These are phyloP conservation scores for Drosophila algonquin DNA, from an alignment of 2,888 invertebrate genomes.

Conservation along the genomic window DNA sequence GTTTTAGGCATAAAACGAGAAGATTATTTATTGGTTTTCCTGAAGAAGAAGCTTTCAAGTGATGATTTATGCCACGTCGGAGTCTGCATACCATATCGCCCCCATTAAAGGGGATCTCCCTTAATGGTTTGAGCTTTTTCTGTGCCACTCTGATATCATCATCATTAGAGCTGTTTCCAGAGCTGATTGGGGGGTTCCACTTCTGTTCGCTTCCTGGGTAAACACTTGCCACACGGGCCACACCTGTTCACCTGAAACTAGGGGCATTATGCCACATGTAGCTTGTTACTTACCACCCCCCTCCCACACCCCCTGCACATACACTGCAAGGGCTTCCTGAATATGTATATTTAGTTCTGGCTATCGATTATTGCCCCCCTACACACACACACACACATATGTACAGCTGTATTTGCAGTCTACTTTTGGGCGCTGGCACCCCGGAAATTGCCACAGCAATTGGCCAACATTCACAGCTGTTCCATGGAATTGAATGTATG, in stretches of 20 bases:
- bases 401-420: conserved; percentile 26
- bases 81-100: background rate
- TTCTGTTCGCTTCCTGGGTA: conserved; percentile 2
- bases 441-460: conserved; percentile 37
- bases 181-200: background rate
- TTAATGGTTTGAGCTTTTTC: background rate
- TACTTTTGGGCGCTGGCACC: conserved; percentile 53
- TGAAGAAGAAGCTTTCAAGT: too few species aligned
- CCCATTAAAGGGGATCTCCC: background rate
- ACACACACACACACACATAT: too few species aligned
- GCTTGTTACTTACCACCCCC: conserved; percentile 1
- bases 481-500: background rate
- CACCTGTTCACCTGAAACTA: conserved; percentile 32
- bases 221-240: conserved; percentile 21
- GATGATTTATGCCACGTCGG: background rate
- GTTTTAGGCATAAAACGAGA: background rate
- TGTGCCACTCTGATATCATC: background rate
- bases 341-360: conserved; percentile 44
- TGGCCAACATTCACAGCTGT: conserved; percentile 36
- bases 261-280: conserved; percentile 1
- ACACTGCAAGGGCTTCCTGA: conserved; percentile 60
- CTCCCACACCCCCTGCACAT: background rate
- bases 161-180: background rate
- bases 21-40: background rate
- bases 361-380: conserved; percentile 13